Base-by-base conservation (phyloP, 2,797 vertebrate genomes). In the Vultur gryphus region DNA sequence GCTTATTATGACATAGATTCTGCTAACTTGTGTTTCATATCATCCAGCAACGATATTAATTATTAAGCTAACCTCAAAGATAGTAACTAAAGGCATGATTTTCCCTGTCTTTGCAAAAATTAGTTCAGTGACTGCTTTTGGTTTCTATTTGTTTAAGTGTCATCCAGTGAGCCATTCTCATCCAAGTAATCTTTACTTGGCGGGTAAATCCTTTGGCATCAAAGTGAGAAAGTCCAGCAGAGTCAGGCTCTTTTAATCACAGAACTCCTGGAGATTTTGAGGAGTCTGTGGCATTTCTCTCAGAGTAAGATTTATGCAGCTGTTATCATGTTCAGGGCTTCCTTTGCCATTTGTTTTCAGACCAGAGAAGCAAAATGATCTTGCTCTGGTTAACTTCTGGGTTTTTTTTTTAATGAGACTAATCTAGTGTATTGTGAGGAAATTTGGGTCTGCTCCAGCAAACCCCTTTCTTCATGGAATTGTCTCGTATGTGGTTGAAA, bases 21-120 rank as follows among this genome's bases (percentile, higher is more conserved):
- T 92, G 76, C 77, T 76, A 95, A 97, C 76, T 93, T 90, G 67
- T 87, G n/a, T 59, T 85, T 57, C 48, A 15, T 64, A 11, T 85
- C 16, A 25, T 76, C 46, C 86, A 94, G 79, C 80, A 92, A 76
- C 8, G 16, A 49, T 89, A 65, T 91, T 96, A 97, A 97, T 97
- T 95, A 95, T 94, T 97, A 97, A 91, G 75, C 51, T 91, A 71
- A 88, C 72, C 93, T 97, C 97, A 97, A 97, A 97, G 39, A 31
- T 13, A 31, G 39, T 26, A 81, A 29, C 35, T 59, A 24, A 58
- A 87, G 37, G 11, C 2, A 8, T 70, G 84, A 52, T 87, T 93
- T 44, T 57, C 26, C 48, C 39, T 29, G 51, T 92, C 90, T 96
- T 91, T 96, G 67, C 87, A 91, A 97, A 96, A 77, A 59, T 90